These are phyloP conservation scores for Neoaliturus tenellus DNA, from an alignment of 2,888 invertebrate genomes.

Conservation along the genomic window DNA sequence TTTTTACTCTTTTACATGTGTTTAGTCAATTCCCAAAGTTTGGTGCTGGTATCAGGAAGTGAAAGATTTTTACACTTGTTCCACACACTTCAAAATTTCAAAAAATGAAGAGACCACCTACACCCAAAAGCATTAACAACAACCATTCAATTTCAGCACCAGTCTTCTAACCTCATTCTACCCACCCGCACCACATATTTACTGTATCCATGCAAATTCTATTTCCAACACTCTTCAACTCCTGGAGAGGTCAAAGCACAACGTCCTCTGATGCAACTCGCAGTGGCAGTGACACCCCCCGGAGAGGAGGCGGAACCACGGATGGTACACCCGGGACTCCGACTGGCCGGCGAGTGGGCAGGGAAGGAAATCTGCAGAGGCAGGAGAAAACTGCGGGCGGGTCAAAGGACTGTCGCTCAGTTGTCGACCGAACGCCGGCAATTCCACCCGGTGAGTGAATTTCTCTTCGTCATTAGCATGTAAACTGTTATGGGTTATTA, in stretches of 20 bases:
- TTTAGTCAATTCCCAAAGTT: no score
- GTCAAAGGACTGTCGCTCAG: neutral
- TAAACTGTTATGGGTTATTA: neutral
- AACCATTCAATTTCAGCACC: no score
- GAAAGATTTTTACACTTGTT: no score
- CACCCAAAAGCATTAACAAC: no score
- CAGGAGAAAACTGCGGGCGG: conserved; percentile 3
- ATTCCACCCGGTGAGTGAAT: neutral
- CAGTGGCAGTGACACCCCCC: neutral
- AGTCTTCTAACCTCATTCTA: no score
- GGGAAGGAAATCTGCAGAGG: conserved; percentile 25
- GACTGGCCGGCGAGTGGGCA: neutral
- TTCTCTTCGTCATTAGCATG: neutral
- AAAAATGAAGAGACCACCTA: no score
- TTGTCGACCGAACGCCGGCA: neutral
- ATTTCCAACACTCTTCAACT: neutral
- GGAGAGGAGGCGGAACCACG: neutral
- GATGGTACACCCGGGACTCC: neutral
- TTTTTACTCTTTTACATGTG: no score
- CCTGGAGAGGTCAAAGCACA: neutral
- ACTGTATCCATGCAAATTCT: neutral
- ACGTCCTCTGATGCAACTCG: neutral
- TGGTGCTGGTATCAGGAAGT: no score
- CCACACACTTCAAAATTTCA: no score
- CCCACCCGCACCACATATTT: neutral